A percentile compares a stretch with the other conserved stretches of the same genome.
Evolutionary conservation across 2,797 vertebrate species (phyloP).

Genomic region (Glossophaga mutica): DNA sequence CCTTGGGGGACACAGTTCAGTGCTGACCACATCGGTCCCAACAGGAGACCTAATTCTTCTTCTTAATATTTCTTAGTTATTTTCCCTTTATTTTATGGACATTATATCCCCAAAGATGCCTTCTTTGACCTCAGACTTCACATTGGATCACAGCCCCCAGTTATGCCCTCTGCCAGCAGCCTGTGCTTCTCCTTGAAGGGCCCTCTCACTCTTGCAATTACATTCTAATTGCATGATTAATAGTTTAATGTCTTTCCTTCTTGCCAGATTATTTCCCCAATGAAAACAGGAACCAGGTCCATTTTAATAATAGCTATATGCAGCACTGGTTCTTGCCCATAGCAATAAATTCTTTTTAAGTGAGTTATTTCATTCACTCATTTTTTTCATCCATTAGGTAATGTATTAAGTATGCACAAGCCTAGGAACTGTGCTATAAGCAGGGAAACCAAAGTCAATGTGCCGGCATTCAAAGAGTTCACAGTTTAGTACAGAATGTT

Average conservation of each 20-base stretch:
- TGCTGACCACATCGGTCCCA: not conserved
- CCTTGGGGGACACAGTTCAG: not conserved
- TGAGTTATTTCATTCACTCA: conserved; percentile 42
- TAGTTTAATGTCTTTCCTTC: conserved; percentile 38
- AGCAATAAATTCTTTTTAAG: conserved; percentile 51
- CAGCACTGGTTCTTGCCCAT: conserved; percentile 18
- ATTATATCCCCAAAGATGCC: not conserved
- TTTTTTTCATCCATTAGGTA: conserved; percentile 35
- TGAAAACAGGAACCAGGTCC: conserved; percentile 27
- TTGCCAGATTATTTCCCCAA: conserved; percentile 52
- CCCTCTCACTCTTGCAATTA: not conserved
- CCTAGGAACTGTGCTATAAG: not conserved
- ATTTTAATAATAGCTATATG: not conserved
- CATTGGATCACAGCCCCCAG: not conserved
- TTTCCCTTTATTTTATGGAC: not conserved
- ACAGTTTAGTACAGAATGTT: not conserved
- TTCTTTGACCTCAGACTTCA: not conserved
- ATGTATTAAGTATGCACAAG: not conserved
- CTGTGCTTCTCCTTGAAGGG: not conserved
- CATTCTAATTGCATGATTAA: conserved; percentile 37
- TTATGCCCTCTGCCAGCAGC: not conserved
- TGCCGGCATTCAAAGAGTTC: not conserved
- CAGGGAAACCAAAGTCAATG: not conserved
- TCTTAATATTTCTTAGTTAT: not conserved
- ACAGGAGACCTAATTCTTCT: not conserved